Evolutionary conservation across 2,888 invertebrate genomes (phyloP), one percentile per base, ranked within the genome.

Genomic region (Galeopsomyia nigrocyanea): DNA sequence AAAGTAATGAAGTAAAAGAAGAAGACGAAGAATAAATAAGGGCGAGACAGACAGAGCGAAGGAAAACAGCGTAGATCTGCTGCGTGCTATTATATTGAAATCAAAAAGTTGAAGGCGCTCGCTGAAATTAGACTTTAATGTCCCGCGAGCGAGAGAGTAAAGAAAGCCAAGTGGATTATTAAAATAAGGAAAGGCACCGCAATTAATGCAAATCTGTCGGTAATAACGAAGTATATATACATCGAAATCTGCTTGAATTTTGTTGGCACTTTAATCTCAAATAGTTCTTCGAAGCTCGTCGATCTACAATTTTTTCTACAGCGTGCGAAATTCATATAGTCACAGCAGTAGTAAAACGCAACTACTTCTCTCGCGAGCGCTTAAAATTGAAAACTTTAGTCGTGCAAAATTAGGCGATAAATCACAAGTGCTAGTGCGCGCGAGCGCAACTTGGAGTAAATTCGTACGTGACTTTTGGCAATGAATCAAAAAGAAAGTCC

Each of bases 141-240:
- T 55, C 64, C 10, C 39, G 51, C 49, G 50, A 51, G 39, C 7
- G 10, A 64, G 5, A 5, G 5, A 73, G 64, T 68, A 68, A 17
- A 26, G 57, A 26, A 26, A 64, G 39, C 7, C 39, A 68, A 73
- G 64, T 68, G 47, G 72, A 31, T 72, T 72, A 72, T 60, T 60
- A 60, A 72, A 72, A 68, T 68, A 68, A n/a, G 47, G 57, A 22
- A 22, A n/a, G n/a, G 53, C 39, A 51, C 46, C 49, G 64, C 55
- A 60, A 68, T 73, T 68, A 73, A 73, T 64, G 68, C 55, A 68
- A 60, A 73, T 73, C 64, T 68, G 19, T 1, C 16, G 17, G 51
- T 68, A n/a, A n/a, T n/a, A n/a, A n/a, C n/a, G n/a, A n/a, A n/a
- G 55, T 53, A 55, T 61, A 14, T 60, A 39, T 10, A 39, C 7